Percentiles rank a stretch among this genome's conserved stretches.
phyloP scores from a whole-genome alignment of 2,888 invertebrate species.

The Andrena flavipes region DNA sequence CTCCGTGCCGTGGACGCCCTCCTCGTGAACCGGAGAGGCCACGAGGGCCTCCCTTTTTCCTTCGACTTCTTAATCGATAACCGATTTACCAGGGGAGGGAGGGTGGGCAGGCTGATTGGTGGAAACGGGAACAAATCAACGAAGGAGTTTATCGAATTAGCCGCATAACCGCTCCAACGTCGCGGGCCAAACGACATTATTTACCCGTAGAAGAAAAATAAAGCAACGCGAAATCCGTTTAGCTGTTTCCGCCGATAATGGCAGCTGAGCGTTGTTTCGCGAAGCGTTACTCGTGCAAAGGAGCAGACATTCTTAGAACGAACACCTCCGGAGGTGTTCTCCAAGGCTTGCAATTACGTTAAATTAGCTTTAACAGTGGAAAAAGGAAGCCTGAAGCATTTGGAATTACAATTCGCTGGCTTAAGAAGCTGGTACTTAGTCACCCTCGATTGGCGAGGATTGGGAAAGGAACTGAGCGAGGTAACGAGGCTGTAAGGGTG shows the following conservation, averaged over 20 bases:
- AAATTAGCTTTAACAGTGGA: constrained; percentile 46
- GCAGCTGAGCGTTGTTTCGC: constrained; percentile 2
- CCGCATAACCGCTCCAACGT: constrained; percentile 22
- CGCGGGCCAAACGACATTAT: constrained; percentile 21
- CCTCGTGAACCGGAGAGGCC: not conserved
- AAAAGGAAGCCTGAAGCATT: constrained; percentile 5
- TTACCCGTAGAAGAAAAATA: not conserved
- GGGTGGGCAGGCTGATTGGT: constrained; percentile 50
- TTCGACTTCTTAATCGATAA: constrained; percentile 59
- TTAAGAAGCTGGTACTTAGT: constrained; percentile 59
- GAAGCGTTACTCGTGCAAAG: constrained; percentile 23
- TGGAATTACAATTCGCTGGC: constrained; percentile 45
- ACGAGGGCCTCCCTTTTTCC: constrained; percentile 21
- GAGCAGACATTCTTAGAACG: not conserved
- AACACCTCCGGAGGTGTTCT: constrained; percentile 31
- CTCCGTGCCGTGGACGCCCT: constrained; percentile 20
- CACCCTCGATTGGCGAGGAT: constrained; percentile 57
- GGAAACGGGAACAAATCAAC: constrained; percentile 35
- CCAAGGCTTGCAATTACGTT: constrained; percentile 44
- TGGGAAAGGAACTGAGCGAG: constrained; percentile 6
- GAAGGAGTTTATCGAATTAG: constrained; percentile 42
- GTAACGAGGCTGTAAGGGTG: not conserved
- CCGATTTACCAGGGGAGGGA: constrained; percentile 45
- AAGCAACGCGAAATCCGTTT: constrained; percentile 6
- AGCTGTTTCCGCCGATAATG: constrained; percentile 12